These are phyloP conservation scores for Malurus leucopterus DNA, from an alignment of 2,797 vertebrate genomes.

Conservation along the genomic window DNA sequence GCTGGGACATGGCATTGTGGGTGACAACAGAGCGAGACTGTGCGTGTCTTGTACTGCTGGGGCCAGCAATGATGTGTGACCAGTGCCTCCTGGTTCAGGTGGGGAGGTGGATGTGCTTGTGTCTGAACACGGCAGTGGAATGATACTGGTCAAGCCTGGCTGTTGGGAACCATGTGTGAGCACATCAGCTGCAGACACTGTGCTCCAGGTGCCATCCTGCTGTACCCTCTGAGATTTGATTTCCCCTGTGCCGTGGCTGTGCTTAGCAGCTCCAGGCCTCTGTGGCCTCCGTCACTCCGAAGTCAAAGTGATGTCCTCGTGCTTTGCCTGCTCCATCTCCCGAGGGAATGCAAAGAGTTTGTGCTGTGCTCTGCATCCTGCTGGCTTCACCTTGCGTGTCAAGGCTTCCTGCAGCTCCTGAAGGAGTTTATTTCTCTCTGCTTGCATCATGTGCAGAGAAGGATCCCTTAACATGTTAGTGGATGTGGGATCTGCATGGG, in stretches of 20 bases:
- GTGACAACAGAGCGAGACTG: fast-evolving
- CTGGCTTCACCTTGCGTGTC: neutral
- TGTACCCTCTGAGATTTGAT: neutral
- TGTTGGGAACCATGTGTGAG: neutral
- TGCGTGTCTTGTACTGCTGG: neutral
- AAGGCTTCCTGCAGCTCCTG: neutral
- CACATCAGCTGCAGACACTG: neutral
- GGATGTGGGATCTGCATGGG: slow-evolving; percentile 1
- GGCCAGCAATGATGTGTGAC: fast-evolving
- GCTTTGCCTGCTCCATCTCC: neutral
- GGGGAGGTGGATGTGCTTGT: fast-evolving
- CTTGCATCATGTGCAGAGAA: slow-evolving; percentile 45
- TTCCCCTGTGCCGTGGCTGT: fast-evolving
- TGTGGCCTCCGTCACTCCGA: neutral
- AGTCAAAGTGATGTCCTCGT: neutral
- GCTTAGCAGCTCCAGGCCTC: fast-evolving
- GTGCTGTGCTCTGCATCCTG: neutral
- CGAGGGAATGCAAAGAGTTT: neutral
- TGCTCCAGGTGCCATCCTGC: neutral
- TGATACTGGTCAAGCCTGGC: neutral
- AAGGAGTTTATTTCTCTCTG: slow-evolving; percentile 43
- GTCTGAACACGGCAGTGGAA: fast-evolving
- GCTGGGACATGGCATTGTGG: fast-evolving
- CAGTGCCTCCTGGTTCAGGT: neutral
- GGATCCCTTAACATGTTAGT: neutral